Evolutionary conservation across 2,888 invertebrate genomes (phyloP), one percentile per base, ranked within the genome.

Genomic region (Andrena marginata): DNA sequence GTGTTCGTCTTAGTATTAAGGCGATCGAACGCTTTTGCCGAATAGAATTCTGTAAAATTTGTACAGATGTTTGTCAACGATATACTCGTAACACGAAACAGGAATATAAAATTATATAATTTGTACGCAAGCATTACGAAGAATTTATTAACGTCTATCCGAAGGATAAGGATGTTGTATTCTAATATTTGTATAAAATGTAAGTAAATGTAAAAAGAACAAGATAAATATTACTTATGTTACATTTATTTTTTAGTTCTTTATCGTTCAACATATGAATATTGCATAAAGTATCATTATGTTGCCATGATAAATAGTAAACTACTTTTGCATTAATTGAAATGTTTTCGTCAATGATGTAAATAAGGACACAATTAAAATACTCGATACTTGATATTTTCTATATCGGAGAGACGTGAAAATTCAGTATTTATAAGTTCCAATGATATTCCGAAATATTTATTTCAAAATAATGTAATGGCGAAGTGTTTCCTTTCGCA

Each of bases 231-330:
- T 60, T 79, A 75, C 79, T 67, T 77, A 73, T 48, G 23, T 68
- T 74, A 79, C 60, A 70, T 63, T 72, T 51, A 82, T 31, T 68
- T 69, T 13, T 73, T 60, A 77, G 26, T 42, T 64, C 60, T 63
- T 85, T 48, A 67, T 76, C 79, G 23, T 65, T 79, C 16, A 71
- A 29, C 77, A 23, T 76, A 74, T 80, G 42, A 63, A 77, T 84
- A 76, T 72, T 77, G 49, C 56, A 29, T 65, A 64, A 75, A 51
- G 20, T 69, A 67, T 60, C 33, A 63, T 85, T 77, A 73, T 84
- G 89, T 90, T 91, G 90, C 89, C 91, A 91, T 91, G 85, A 79
- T 85, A 78, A 81, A 48, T 85, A 89, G 70, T 71, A 77, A 65
- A 70, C 35, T 16, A 63, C 60, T 59, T 42, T 68, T 72, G 64